Evolutionary conservation across 30 jellyfish, hydroid and myxozoan species (phyloP).

Genomic region (Pelagia noctiluca): DNA sequence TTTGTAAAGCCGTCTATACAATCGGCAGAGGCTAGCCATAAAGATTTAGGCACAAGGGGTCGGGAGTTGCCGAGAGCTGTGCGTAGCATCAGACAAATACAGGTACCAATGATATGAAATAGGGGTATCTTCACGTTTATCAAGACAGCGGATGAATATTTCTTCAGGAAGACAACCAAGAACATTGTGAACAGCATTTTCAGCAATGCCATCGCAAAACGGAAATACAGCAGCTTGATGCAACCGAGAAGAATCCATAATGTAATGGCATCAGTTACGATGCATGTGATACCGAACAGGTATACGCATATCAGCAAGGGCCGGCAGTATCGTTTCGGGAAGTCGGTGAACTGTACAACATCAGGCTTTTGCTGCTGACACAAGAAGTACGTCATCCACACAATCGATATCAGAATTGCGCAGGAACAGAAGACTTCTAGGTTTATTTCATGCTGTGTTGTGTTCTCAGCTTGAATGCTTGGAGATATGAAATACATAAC

Average conservation of each 20-base stretch:
- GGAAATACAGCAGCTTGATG: constrained; percentile 25
- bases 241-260: constrained; percentile 63
- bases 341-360: constrained; percentile 40
- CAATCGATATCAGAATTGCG: constrained; percentile 36
- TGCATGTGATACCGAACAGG: constrained; percentile 67
- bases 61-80: constrained; percentile 65
- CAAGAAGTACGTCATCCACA: constrained; percentile 50
- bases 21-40: constrained; percentile 7
- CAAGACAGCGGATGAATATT: constrained; percentile 44
- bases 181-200: constrained; percentile 27
- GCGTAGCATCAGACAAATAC: constrained; percentile 68
- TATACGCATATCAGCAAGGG: constrained; percentile 61
- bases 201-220: constrained; percentile 24
- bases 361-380: constrained; percentile 36
- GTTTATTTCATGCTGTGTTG: constrained; percentile 37
- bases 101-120: constrained; percentile 65
- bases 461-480: not conserved
- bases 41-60: constrained; percentile 25
- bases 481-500: constrained; percentile 44
- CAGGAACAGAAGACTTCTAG: constrained; percentile 56
- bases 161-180: constrained; percentile 59
- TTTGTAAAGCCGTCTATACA: constrained; percentile 44
- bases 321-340: constrained; percentile 69
- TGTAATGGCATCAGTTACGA: constrained; percentile 68
- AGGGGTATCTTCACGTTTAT: constrained; percentile 19